A percentile compares a stretch with the other conserved stretches of the same genome.
Conservation (phyloP, 2,797 vertebrate species). For the Coracias cyanogaster region DNA sequence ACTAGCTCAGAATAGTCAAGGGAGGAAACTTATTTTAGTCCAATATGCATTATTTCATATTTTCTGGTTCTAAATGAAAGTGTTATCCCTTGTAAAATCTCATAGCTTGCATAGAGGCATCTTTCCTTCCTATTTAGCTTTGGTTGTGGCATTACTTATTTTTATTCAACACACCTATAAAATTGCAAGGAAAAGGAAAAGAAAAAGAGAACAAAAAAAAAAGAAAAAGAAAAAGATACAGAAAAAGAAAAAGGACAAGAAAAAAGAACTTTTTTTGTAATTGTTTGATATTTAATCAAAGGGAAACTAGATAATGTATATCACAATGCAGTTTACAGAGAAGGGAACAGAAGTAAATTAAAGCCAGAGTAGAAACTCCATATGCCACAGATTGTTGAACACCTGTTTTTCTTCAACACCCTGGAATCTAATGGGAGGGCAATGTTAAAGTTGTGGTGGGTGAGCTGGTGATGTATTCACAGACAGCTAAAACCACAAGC, state of each 20-base stretch:
- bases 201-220: fast-evolving
- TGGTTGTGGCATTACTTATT: neutral
- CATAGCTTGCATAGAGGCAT: neutral
- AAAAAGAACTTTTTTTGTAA: neutral
- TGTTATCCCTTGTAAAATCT: neutral
- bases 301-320: neutral
- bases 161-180: neutral
- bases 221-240: no score
- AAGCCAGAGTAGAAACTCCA: constrained; percentile 9
- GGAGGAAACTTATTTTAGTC: neutral
- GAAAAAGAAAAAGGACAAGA: fast-evolving
- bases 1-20: neutral
- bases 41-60: neutral
- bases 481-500: neutral
- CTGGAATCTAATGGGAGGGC: neutral
- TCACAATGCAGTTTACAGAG: neutral
- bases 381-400: constrained; percentile 29
- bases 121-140: neutral
- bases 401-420: neutral
- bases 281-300: neutral
- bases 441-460: neutral
- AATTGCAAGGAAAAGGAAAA: fast-evolving
- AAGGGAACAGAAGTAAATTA: constrained; percentile 4
- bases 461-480: neutral
- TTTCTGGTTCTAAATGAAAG: neutral